Conservation (phyloP, 2,888 invertebrate species). For the Sceliomorpha sp. region DNA sequence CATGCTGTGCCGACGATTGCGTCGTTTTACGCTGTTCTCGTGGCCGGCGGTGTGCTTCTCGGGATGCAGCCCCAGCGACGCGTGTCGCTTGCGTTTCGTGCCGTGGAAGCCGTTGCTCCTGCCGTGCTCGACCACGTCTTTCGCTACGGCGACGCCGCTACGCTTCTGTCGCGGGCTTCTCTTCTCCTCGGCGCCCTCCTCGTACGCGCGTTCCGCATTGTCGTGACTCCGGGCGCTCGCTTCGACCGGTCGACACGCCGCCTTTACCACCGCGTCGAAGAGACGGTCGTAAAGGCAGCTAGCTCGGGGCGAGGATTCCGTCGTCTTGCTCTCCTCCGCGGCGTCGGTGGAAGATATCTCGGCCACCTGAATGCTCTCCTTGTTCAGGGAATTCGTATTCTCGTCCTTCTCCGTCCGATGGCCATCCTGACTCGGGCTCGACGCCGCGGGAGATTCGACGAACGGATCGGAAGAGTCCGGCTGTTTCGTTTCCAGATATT, state of each 20-base stretch:
- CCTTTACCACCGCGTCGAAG: constrained; percentile 10
- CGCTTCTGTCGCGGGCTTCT: constrained; percentile 14
- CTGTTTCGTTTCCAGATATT: constrained; percentile 51
- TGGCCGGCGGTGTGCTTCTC: constrained; percentile 23
- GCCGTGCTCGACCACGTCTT: constrained; percentile 17
- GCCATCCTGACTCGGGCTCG: too few species aligned
- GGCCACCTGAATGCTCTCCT: constrained; percentile 69
- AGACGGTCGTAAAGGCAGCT: constrained; percentile 19
- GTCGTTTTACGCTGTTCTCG: constrained; percentile 9
- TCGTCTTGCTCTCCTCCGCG: constrained; percentile 16
- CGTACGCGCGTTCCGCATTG: neutral
- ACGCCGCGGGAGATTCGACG: neutral
- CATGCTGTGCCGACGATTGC: constrained; percentile 14
- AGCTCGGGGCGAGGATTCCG: neutral
- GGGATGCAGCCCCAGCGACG: constrained; percentile 10
- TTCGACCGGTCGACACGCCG: too few species aligned
- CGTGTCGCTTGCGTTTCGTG: constrained; percentile 39
- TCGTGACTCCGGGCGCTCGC: too few species aligned
- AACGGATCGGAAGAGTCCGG: constrained; percentile 61
- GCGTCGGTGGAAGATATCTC: constrained; percentile 72
- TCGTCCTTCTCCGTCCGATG: constrained; percentile 12
- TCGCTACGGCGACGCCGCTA: constrained; percentile 9
- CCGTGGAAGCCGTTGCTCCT: constrained; percentile 18
- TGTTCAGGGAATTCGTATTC: neutral
- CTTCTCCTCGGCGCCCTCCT: neutral